Evolutionary conservation across 2,113 vertebrate genomes (phyloP), one percentile per base, ranked within the genome.

Genomic region (Ammodytes marinus): DNA sequence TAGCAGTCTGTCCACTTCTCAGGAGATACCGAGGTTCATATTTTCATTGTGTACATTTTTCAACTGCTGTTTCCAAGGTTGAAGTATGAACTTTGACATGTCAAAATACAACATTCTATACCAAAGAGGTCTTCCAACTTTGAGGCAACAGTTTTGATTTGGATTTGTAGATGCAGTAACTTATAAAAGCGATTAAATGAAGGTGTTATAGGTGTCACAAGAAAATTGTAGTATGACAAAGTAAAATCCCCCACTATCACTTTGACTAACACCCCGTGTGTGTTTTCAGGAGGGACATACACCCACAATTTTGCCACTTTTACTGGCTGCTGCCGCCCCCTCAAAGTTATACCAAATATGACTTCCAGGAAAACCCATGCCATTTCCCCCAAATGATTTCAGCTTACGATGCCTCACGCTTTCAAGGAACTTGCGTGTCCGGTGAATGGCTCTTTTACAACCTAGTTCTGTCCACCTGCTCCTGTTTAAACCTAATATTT

Each of bases 361-460:
- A 93, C 80, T 94, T 94, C 79, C 79, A 88, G 88, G 93, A 92
- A 95, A 82, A 54, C 53, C 15, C 53, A 14, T 0, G 35, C 42
- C 35, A 54, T 72, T 85, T 84, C 77, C 72, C 65, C 61, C 69
- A 19, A 59, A 53, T 27, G 14, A 50, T 17, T 27, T 66, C 59
- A 79, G 39, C 52, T 17, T 27, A 53, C 40, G 57, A 66, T 69
- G 8, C 12, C 72, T 84, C 88, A 84, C n/a, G 11, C 59, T 74
- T 86, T 84, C 52, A 77, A 57, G 46, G 58, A 82, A 69, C 63
- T 10, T 9, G 1, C 0, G 0, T 0, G 2, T 45, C 46, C 46
- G 39, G 15, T 3, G 1, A 10, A 53, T 47, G 12, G 42, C 6
- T 8, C 11, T 46, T 58, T 72, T n/a, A 71, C 8, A 45, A 39